phyloP scores from a whole-genome alignment of 2,113 vertebrate species.

The Neotoma lepida region DNA sequence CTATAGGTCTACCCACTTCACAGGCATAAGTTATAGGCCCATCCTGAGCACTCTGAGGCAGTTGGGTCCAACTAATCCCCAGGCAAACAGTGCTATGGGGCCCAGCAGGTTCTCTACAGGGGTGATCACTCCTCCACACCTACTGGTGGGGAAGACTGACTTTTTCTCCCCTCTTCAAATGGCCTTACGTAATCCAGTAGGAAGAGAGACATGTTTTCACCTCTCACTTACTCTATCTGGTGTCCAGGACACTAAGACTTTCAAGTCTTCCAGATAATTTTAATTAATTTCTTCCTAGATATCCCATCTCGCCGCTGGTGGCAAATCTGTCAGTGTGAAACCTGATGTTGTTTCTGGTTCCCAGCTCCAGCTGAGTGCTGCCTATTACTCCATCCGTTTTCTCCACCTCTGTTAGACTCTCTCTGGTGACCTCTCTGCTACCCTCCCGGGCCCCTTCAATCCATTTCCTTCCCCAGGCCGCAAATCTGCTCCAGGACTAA shows the following conservation, averaged over 20 bases:
- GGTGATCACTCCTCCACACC: neutral
- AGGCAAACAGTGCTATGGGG: neutral
- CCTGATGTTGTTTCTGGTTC: neutral
- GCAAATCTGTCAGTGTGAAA: neutral
- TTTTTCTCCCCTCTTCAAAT: neutral
- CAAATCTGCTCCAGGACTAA: neutral
- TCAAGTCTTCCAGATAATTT: neutral
- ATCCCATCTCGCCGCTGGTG: neutral
- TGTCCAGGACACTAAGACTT: neutral
- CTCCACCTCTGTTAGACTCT: neutral
- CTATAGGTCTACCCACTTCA: too few species aligned
- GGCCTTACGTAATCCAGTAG: neutral
- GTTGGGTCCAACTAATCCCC: too few species aligned
- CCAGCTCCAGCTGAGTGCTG: neutral
- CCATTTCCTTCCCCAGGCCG: neutral
- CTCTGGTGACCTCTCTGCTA: neutral
- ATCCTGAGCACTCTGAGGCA: neutral
- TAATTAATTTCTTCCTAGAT: neutral
- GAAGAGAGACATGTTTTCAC: neutral
- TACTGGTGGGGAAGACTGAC: neutral
- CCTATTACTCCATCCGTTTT: neutral
- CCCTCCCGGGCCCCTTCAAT: neutral
- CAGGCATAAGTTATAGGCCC: neutral
- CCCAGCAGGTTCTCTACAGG: neutral
- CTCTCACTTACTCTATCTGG: neutral